A percentile compares a stretch with the other conserved stretches of the same genome.
Conservation (phyloP, 92 coral and sea anemone species). For the Epizoanthus ramosus region DNA sequence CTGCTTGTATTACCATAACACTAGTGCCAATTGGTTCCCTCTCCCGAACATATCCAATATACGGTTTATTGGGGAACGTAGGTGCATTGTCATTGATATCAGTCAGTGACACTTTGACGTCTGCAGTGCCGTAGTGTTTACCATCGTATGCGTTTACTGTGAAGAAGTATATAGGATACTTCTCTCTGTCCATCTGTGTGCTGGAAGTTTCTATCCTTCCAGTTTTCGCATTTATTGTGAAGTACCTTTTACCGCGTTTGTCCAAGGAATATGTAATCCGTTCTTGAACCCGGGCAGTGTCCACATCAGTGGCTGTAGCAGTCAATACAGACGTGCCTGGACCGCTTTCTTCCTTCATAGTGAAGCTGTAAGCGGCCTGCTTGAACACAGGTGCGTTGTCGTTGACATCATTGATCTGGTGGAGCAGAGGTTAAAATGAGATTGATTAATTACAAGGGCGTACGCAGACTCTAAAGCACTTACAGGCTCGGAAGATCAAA, state of each 20-base stretch:
- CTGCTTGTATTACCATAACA: constrained; percentile 85
- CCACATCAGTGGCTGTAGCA: constrained; percentile 79
- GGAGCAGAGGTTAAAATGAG: not conserved
- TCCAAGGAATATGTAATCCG: constrained; percentile 60
- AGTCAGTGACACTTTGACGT: constrained; percentile 60
- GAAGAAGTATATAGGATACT: constrained; percentile 60
- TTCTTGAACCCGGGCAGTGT: constrained; percentile 31
- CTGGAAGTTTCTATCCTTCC: constrained; percentile 76
- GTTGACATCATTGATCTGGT: constrained; percentile 72
- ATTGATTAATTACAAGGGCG: too few species aligned
- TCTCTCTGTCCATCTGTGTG: constrained; percentile 70
- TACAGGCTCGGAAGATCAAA: too few species aligned
- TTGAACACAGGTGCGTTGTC: constrained; percentile 77
- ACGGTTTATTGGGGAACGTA: constrained; percentile 77
- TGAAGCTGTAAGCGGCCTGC: constrained; percentile 58
- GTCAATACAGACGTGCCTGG: constrained; percentile 52
- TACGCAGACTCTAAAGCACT: too few species aligned
- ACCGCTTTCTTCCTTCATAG: constrained; percentile 59
- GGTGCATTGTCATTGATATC: constrained; percentile 86
- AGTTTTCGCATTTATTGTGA: constrained; percentile 47
- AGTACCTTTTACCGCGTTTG: constrained; percentile 51
- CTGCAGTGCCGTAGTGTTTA: constrained; percentile 60
- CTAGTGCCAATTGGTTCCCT: constrained; percentile 62
- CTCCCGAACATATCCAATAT: constrained; percentile 80
- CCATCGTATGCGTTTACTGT: constrained; percentile 81